Evolutionary conservation across 2,888 invertebrate species (phyloP), one percentile per base, ranked within the genome.

Genomic region (Drosophila suboccidentalis): DNA sequence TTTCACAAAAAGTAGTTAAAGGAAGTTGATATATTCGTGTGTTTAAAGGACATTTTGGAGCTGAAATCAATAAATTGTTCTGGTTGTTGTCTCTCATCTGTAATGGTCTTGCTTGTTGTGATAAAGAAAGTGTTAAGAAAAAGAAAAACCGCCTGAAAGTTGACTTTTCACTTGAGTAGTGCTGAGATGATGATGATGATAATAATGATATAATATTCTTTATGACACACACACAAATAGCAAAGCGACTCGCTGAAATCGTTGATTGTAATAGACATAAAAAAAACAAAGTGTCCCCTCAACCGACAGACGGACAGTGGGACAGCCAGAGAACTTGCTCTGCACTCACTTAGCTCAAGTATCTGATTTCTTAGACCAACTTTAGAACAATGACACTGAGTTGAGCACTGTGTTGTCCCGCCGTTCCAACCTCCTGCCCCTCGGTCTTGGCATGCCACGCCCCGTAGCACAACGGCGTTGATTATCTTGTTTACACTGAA

Each of bases 401-500:
- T 54, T 79, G 47, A 29, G 19, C 36, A 43, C 44, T 38, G 26
- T 58, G 22, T 38, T 59, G 53, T 15, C 26, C 53, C 8, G 8
- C 50, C 13, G 50, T 11, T 11, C 0, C 29, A 22, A 3, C 17
- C 38, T 44, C 36, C 22, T 36, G 34, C 36, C 43, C 39, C 49
- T 29, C 61, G 51, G 38, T 29, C 29, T 32, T 41, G 34, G 8
- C 57, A 46, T 38, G 71, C 71, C 76, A 79, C 82, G 70, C 74
- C 76, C 51, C 58, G 36, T 53, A 47, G 29, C 66, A 61, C 51
- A 44, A 44, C 43, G 34, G 26, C 65, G 85, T 79, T 87, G 89
- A 85, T 85, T 89, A 82, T 85, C 89, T 87, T 87, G 84, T 85
- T 85, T 87, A 89, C 87, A 87, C 79, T 71, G 66, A 75, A 78